phyloP scores from a whole-genome alignment of 2,797 vertebrate species.

The Graptemys geographica region DNA sequence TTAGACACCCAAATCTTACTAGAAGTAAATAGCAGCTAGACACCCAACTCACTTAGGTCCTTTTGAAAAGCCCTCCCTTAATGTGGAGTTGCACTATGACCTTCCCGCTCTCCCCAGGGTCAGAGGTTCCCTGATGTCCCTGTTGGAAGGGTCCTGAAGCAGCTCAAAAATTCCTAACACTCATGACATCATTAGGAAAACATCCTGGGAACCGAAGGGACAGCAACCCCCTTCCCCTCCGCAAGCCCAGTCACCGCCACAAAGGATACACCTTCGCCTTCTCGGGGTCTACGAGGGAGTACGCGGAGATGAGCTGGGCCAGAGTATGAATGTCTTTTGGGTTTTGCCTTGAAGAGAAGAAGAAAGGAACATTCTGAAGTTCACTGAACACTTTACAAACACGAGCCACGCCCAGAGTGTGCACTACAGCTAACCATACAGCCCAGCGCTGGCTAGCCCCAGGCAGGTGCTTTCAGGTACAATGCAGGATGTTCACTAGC shows the following conservation, averaged over 20 bases:
- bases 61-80: not conserved
- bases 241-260: not conserved
- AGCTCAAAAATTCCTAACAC: not conserved
- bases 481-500: not conserved
- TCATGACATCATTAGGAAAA: not conserved
- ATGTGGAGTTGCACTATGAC: not conserved
- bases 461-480: not conserved
- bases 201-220: not conserved
- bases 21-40: not conserved
- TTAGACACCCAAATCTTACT: not conserved
- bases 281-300: conserved; percentile 95
- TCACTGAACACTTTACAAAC: conserved; percentile 1
- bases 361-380: not conserved
- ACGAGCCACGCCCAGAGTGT: not conserved
- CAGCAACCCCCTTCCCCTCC: not conserved
- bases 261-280: conserved; percentile 99
- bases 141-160: not conserved
- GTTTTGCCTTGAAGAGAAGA: conserved; percentile 87
- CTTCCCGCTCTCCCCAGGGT: not conserved
- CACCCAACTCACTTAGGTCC: not conserved
- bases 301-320: conserved; percentile 98
- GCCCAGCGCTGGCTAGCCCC: not conserved
- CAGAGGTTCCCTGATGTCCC: not conserved
- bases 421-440: not conserved
- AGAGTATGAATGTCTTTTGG: conserved; percentile 94